Base-by-base conservation (phyloP, 2,888 invertebrate genomes). In the Ormyrus nitidulus region DNA sequence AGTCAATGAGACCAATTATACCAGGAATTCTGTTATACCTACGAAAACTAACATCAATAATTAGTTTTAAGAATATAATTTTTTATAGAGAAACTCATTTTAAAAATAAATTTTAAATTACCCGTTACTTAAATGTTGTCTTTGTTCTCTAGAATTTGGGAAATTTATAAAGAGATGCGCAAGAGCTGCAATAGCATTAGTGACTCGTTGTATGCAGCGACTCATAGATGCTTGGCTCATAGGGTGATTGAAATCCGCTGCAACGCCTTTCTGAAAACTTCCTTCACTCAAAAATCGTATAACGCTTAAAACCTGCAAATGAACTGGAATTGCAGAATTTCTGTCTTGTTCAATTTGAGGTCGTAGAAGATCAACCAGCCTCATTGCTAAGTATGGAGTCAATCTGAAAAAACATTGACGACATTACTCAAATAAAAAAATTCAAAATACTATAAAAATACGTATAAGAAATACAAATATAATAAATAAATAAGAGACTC, bases 171-270 rank as follows among this genome's bases (percentile, higher is more conserved):
- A 65, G 7, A 8, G 6, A 48, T 48, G 8, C 1, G 11, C n/a
- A 5, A 48, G 11, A 34, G 8, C 34, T 7, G 48, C 5, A 6
- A 65, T 9, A 48, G 65, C 65, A 8, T 46, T n/a, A 49, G 48
- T n/a, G 5, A 65, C 65, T 48, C n/a, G 9, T 11, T 13, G 7
- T 8, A 65, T 48, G 7, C 6, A 48, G n/a, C 49, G 46, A 48
- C 65, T 65, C 11, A 65, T n/a, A 11, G 49, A 11, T 5, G 65
- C n/a, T 49, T 65, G 65, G 10, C 49, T 48, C 9, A 65, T 49
- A 5, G 65, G 65, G n/a, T 65, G 65, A 48, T 65, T 65, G 48
- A 65, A 65, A 65, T 65, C 65, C 0, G 6, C 5, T n/a, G 65
- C 65, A 48, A 7, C n/a, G 6, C 65, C 65, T 49, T 65, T 65